Percentiles rank a stretch among this genome's conserved stretches.
These are phyloP conservation scores for Sorex araneus DNA, from an alignment of 2,113 vertebrate genomes.

Conservation along the genomic window DNA sequence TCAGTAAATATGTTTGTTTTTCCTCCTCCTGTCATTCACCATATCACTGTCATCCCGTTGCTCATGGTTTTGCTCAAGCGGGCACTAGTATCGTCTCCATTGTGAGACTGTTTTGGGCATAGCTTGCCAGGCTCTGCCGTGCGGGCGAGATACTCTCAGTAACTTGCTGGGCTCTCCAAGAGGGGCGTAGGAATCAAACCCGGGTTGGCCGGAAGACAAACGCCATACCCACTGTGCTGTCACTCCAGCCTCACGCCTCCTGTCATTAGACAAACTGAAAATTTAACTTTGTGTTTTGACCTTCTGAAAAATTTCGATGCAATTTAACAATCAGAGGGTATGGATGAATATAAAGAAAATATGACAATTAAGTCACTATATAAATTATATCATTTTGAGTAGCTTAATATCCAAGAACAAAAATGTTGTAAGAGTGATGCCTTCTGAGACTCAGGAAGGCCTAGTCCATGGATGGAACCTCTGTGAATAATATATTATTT, in stretches of 20 bases:
- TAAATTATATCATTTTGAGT: constrained; percentile 43
- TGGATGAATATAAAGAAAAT: constrained; percentile 19
- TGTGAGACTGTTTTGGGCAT: too few species aligned
- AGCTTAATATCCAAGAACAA: constrained; percentile 55
- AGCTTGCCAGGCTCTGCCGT: too few species aligned
- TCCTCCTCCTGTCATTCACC: background rate
- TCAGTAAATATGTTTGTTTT: background rate
- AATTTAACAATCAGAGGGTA: constrained; percentile 19
- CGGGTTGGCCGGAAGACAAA: too few species aligned
- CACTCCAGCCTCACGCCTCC: too few species aligned
- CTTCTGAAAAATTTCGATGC: background rate
- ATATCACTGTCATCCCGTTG: too few species aligned
- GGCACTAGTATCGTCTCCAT: too few species aligned
- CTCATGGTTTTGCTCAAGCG: too few species aligned
- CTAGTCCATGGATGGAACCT: constrained; percentile 54
- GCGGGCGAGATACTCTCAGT: too few species aligned
- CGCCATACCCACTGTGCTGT: too few species aligned
- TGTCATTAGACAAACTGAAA: background rate
- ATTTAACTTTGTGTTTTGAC: background rate
- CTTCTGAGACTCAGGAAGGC: constrained; percentile 37
- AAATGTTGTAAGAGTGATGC: background rate
- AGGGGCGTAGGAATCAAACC: too few species aligned
- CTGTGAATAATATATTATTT: constrained; percentile 75
- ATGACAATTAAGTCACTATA: background rate
- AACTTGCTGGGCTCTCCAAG: too few species aligned